Percentiles rank a stretch among this genome's conserved stretches.
Evolutionary conservation across 2,113 vertebrate species (phyloP).

Genomic region (Sphaerodactylus townsendi): DNA sequence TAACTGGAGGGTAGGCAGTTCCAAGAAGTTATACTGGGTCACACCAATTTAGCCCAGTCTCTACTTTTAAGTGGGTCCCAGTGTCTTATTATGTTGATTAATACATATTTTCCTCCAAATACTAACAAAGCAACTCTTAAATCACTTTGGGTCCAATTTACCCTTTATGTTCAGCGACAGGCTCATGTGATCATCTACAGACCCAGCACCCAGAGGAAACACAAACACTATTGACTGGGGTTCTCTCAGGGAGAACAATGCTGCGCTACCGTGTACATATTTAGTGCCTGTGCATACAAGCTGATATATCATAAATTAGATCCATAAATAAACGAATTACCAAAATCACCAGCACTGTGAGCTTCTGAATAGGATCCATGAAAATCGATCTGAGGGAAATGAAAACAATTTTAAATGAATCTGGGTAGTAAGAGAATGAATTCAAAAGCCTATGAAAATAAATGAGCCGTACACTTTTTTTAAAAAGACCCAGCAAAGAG

Average conservation of each 20-base stretch:
- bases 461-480: neutral
- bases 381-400: conserved; percentile 76
- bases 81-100: too few relatives aligned
- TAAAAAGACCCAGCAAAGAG: neutral
- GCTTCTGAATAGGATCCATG: conserved; percentile 74
- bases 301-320: neutral
- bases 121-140: too few relatives aligned
- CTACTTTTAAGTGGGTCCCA: too few relatives aligned
- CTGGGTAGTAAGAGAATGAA: neutral
- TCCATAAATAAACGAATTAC: conserved; percentile 63
- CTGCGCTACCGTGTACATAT: neutral
- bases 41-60: too few relatives aligned
- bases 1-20: neutral
- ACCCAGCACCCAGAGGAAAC: neutral
- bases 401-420: conserved; percentile 10
- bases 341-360: conserved; percentile 76
- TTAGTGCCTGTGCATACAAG: neutral
- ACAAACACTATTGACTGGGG: neutral
- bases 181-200: too few relatives aligned
- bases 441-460: neutral
- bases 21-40: neutral
- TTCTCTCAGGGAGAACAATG: neutral
- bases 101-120: too few relatives aligned
- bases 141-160: too few relatives aligned
- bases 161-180: too few relatives aligned